Conservation (phyloP, 2,797 vertebrate genomes). For the Pangasius sanitwongsei region DNA sequence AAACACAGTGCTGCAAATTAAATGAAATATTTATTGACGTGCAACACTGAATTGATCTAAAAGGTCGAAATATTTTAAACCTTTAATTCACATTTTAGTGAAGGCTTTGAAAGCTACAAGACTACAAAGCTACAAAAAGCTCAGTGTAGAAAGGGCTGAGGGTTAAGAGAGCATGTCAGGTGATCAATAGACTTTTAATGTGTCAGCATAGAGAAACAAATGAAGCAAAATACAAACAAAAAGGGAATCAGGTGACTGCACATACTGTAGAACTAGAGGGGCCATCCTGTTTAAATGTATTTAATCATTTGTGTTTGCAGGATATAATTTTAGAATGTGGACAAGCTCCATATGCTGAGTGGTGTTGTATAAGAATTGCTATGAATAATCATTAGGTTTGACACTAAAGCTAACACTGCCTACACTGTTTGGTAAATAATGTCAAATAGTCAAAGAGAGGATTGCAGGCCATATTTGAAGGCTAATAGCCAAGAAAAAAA, state of each 20-base stretch:
- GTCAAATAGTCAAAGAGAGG: background rate
- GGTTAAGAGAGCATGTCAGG: background rate
- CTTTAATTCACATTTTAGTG: conserved; percentile 4
- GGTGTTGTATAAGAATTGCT: background rate
- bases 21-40: background rate
- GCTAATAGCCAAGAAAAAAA: background rate
- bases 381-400: conserved; percentile 6
- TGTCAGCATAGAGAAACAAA: background rate
- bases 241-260: background rate
- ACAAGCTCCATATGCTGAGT: conserved; percentile 10
- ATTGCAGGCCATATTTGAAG: background rate
- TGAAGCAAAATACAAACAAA: background rate
- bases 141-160: background rate
- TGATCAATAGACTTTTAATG: conserved; percentile 3
- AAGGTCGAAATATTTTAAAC: conserved; percentile 9
- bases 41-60: background rate
- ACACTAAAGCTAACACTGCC: conserved; percentile 2
- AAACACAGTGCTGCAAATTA: background rate
- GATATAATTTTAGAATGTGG: background rate
- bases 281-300: background rate
- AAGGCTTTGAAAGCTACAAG: background rate
- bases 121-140: no score
- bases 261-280: background rate
- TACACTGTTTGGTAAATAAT: conserved; percentile 8
- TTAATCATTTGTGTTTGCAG: background rate